Evolutionary conservation across 2,113 vertebrate species (phyloP), one percentile per base, ranked within the genome.

Genomic region (Acinonyx jubatus): DNA sequence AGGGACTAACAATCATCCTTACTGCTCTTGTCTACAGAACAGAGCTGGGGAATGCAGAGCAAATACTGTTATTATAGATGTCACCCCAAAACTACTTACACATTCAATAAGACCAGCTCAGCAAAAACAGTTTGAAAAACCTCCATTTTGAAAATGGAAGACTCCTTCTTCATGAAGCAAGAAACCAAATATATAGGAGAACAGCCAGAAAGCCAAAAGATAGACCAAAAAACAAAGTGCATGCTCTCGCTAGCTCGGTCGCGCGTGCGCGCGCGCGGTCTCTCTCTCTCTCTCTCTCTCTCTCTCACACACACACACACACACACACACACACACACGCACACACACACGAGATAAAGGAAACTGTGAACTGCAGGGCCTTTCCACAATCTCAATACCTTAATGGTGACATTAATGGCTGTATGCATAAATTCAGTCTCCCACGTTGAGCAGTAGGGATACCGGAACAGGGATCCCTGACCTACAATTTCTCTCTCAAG

Each of bases 101-200:
- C 38, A 78, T 83, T 93, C 76, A 79, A 3, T 25, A 88, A 61
- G 83, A 55, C 76, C 92, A 95, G 61, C 65, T 91, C 94, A 89
- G 45, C 71, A 94, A 76, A 80, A 48, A 31, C 7, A 61, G 16
- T 69, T 36, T 95, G 41, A 79, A 79, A 52, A 79, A 48, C 48
- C 45, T 78, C 74, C 19, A 66, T 14, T 69, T 45, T 95, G 69
- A 92, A 98, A 94, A 97, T 14, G 41, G 48, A 94, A 95, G 78
- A 61, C 21, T 76, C 36, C 18, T 48, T 45, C 65, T 94, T 95
- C 71, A 78, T 52, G 25, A 85, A 13, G 21, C 25, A 96, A 29
- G 25, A 97, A 96, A 85, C 45, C 57, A 79, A 95, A 89, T 33
- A 78, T 65, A 74, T 19, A 52, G 29, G 3, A 95, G 41, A 97